phyloP scores from a whole-genome alignment of 1,140 invertebrate genomes.

The Drosophila nigromelanica region DNA sequence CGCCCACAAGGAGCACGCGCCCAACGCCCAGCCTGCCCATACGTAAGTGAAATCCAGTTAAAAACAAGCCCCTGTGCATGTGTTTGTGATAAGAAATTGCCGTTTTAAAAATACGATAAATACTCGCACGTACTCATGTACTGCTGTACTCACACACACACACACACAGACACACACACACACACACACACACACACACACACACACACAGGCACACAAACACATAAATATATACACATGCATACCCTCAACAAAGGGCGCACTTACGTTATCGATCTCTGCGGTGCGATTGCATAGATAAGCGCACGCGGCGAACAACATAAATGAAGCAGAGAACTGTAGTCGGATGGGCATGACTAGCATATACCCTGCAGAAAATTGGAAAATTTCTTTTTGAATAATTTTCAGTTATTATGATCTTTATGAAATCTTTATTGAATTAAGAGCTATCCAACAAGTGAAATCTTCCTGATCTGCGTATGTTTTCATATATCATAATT shows the following conservation, averaged over 20 bases:
- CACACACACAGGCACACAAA: no score
- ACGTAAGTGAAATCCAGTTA: slow-evolving; percentile 42
- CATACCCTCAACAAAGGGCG: slow-evolving; percentile 54
- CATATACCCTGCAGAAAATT: no score
- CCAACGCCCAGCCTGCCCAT: slow-evolving; percentile 61
- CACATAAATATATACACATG: slow-evolving; percentile 28
- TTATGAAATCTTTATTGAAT: no score
- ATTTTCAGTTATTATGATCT: no score
- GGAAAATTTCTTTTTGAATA: slow-evolving; percentile 36
- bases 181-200: no score
- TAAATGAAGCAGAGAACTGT: slow-evolving; percentile 9
- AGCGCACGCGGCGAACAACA: slow-evolving; percentile 40
- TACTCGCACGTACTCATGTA: neutral
- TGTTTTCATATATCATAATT: no score
- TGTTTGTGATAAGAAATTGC: slow-evolving; percentile 39
- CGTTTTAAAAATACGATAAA: slow-evolving; percentile 56
- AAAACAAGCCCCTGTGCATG: neutral
- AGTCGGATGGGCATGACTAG: no score
- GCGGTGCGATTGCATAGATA: slow-evolving; percentile 72
- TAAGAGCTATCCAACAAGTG: no score
- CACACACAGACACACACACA: neutral
- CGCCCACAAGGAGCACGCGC: slow-evolving; percentile 53
- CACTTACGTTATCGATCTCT: slow-evolving; percentile 54
- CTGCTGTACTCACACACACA: neutral
- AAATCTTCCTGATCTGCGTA: no score